phyloP scores from a whole-genome alignment of 2,113 vertebrate genomes.

The Xyrauchen texanus region DNA sequence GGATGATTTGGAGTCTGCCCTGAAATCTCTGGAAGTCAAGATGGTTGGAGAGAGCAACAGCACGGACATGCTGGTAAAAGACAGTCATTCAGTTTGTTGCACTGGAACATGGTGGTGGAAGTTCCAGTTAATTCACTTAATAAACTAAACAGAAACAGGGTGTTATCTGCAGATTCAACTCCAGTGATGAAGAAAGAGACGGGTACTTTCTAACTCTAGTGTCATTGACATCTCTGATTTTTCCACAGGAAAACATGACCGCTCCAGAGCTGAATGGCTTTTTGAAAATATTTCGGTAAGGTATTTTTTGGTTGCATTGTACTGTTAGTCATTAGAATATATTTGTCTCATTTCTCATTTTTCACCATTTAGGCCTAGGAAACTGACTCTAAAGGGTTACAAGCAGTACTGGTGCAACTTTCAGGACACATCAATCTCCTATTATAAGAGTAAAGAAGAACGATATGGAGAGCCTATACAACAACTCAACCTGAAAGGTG shows the following conservation, averaged over 20 bases:
- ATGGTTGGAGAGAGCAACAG: slow-evolving; percentile 76
- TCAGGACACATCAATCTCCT: slow-evolving; percentile 85
- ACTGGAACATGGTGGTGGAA: no score
- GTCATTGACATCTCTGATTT: slow-evolving; percentile 14
- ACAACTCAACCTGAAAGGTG: slow-evolving; percentile 87
- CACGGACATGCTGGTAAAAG: slow-evolving; percentile 79
- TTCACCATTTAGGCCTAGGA: slow-evolving; percentile 76
- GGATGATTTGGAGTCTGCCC: slow-evolving; percentile 84
- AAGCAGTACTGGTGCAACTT: slow-evolving; percentile 92
- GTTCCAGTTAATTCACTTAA: no score
- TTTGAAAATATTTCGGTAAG: slow-evolving; percentile 85
- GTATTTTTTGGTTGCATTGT: background rate
- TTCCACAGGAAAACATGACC: slow-evolving; percentile 74
- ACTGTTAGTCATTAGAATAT: background rate
- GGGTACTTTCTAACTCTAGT: background rate
- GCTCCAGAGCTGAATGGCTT: slow-evolving; percentile 82
- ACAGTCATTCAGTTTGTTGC: background rate
- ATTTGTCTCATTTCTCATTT: background rate
- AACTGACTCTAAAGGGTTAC: slow-evolving; percentile 87
- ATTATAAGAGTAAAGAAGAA: slow-evolving; percentile 87
- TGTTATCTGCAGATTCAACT: background rate
- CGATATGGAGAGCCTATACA: slow-evolving; percentile 86
- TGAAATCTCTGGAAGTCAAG: slow-evolving; percentile 86
- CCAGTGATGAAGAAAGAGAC: background rate
- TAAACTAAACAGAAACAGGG: background rate